phyloP scores from a whole-genome alignment of 2,797 vertebrate genomes.

The Sus cebifrons region DNA sequence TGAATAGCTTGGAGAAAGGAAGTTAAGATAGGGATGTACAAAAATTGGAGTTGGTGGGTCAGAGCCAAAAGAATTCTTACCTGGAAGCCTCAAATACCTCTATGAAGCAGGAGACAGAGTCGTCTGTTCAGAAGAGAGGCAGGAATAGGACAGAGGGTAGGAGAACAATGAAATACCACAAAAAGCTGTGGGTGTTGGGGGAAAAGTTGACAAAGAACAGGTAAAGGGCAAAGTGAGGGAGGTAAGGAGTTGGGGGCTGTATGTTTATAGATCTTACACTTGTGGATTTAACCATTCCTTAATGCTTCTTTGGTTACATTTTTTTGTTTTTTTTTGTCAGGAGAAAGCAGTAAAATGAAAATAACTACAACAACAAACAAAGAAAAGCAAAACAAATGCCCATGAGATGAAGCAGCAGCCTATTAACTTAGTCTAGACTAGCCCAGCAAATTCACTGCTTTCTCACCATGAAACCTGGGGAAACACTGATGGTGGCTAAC shows the following conservation, averaged over 20 bases:
- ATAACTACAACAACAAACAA: neutral
- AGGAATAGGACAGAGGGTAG: too few species aligned
- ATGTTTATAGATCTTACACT: neutral
- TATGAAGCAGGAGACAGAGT: neutral
- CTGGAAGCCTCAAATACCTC: neutral
- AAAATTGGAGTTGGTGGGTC: neutral
- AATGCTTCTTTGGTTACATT: neutral
- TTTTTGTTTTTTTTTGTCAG: constrained; percentile 18
- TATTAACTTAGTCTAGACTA: constrained; percentile 19
- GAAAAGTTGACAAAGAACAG: neutral
- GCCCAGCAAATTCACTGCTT: neutral
- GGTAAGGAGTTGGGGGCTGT: neutral
- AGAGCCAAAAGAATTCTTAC: neutral
- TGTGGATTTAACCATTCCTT: neutral
- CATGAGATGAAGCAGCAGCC: neutral
- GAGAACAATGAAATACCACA: neutral
- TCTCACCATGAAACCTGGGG: constrained; percentile 50
- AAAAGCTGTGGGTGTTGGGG: neutral
- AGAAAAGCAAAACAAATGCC: neutral
- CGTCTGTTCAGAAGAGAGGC: neutral
- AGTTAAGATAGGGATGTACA: neutral
- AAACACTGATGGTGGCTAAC: constrained; percentile 61
- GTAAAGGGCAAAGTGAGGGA: neutral
- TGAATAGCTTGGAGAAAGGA: neutral
- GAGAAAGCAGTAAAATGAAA: neutral